Conservation (phyloP, 37 sponge, comb jelly and placozoan genomes). For the Crambe crambe region DNA sequence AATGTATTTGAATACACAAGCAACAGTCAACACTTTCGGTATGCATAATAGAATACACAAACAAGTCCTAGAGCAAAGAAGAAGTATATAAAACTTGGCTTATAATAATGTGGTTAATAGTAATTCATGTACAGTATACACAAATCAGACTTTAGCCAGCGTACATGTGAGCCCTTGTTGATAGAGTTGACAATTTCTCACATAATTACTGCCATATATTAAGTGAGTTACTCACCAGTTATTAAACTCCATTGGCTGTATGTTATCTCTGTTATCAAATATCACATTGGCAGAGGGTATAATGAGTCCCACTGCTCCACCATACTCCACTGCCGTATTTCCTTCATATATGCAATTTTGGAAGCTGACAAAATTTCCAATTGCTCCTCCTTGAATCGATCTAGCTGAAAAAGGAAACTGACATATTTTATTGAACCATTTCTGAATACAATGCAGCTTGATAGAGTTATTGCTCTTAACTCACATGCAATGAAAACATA, state of each 20-base stretch:
- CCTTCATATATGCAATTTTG: constrained; percentile 26
- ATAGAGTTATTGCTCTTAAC: too few relatives aligned
- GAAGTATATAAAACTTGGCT: too few relatives aligned
- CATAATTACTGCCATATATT: too few relatives aligned
- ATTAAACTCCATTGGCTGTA: constrained; percentile 2
- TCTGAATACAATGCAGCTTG: background rate
- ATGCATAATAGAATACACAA: too few relatives aligned
- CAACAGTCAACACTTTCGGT: too few relatives aligned
- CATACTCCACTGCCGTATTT: constrained; percentile 15
- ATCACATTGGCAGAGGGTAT: background rate
- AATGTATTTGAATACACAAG: too few relatives aligned
- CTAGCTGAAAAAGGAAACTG: background rate
- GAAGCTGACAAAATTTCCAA: constrained; percentile 16
- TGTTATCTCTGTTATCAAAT: constrained; percentile 1
- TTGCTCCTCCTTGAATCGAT: background rate
- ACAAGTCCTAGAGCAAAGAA: too few relatives aligned
- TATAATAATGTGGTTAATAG: too few relatives aligned
- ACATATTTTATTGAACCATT: background rate
- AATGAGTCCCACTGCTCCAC: constrained; percentile 19
- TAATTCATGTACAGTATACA: too few relatives aligned
- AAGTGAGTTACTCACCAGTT: constrained; percentile 14
- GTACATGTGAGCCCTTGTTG: too few relatives aligned
- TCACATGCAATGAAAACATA: background rate
- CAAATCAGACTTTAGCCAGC: too few relatives aligned
- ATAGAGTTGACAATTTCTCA: too few relatives aligned